Evolutionary conservation across 2,113 vertebrate species (phyloP), one percentile per base, ranked within the genome.

Genomic region (Sterrhoptilus dennistouni): DNA sequence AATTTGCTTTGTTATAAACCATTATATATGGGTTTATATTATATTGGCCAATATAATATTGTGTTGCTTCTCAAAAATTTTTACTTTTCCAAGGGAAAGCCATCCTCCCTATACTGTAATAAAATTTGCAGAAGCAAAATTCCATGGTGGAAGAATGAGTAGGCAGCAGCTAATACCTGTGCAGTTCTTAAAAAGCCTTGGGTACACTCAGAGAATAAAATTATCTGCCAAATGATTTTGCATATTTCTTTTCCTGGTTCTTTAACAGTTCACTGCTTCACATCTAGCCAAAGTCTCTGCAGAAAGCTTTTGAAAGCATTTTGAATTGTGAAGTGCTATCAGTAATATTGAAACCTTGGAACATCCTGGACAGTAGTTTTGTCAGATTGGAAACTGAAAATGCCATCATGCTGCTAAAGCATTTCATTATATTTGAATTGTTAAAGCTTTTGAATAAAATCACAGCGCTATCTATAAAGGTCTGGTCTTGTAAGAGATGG

Each of bases 301-400:
- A 95, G 54, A 96, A 92, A 86, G 45, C 86, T 96, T 95, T 72
- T 65, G 82, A 92, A 97, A 91, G 22, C 66, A 85, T 93, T 95
- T 87, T 79, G 85, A 93, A 93, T 52, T 93, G 36, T 45, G 57
- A 94, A 91, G 27, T 78, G 19, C 16, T 64, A 89, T 93, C 75
- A 74, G 8, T 87, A 76, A 44, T 94, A 94, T 15, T 92, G 80
- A 95, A 95, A 86, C 40, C 44, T 95, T 83, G 59, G 47, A 90
- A 89, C 0, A 1, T 81, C 76, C 92, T 87, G 53, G 68, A 44
- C 23, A 42, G 49, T 8, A 63, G 35, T 40, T 91, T 84, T 82
- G 35, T 83, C 78, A 89, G 63, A 40, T 50, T 91, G 66, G 54
- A 75, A 96, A 93, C 20, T 75, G 91, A 94, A 90, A 85, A 86